Evolutionary conservation across 2,797 vertebrate genomes (phyloP).

Genomic region (Falco cherrug): DNA sequence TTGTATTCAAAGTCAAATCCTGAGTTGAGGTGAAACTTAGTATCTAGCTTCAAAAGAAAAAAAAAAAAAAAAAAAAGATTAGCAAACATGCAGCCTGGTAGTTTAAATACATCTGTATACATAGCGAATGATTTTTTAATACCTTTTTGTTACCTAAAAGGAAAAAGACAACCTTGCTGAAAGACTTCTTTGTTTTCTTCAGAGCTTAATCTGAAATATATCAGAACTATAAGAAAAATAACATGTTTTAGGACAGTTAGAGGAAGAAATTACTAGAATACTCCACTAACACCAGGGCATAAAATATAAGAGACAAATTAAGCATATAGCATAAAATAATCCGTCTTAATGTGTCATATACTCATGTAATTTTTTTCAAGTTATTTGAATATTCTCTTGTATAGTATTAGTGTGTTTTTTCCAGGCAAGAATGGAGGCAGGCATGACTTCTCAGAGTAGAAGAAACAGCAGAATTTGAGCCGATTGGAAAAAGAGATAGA

Average conservation of each 20-base stretch:
- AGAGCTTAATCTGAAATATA: not conserved
- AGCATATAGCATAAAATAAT: not conserved
- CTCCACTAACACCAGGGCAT: not conserved
- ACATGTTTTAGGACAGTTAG: not conserved
- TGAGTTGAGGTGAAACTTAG: not conserved
- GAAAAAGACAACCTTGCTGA: not conserved
- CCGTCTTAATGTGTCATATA: not conserved
- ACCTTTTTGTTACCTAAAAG: not conserved
- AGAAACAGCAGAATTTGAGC: not conserved
- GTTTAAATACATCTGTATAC: not conserved
- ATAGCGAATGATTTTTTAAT: accelerated
- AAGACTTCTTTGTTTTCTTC: not conserved
- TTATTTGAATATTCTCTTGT: not conserved
- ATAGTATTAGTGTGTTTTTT: not conserved
- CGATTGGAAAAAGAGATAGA: not conserved
- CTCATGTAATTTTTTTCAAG: not conserved
- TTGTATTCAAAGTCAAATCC: not conserved
- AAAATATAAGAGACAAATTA: not conserved
- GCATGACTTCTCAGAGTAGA: not conserved
- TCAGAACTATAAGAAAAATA: not conserved
- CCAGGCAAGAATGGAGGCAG: not conserved
- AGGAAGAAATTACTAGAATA: not conserved
- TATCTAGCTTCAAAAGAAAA: not conserved
- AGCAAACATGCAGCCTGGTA: not conserved
- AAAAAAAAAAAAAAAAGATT: not conserved